Evolutionary conservation across 1,140 invertebrate species (phyloP).

Genomic region (Pseudomyrmex gracilis): DNA sequence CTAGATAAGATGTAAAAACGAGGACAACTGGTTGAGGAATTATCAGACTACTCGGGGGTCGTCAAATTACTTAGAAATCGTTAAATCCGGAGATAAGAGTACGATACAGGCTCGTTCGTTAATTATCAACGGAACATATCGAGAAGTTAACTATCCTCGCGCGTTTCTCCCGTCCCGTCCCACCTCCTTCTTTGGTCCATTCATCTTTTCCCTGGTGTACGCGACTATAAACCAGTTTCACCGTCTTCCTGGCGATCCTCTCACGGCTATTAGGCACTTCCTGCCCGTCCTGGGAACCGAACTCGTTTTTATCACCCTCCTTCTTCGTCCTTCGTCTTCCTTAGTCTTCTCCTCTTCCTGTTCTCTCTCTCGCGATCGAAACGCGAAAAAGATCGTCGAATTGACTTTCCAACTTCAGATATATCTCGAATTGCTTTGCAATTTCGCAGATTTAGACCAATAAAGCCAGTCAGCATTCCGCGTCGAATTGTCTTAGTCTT

Average conservation of each 20-base stretch:
- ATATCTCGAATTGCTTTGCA: not conserved
- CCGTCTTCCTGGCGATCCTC: slow-evolving; percentile 78
- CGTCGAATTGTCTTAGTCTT: no score
- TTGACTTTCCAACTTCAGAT: slow-evolving; percentile 72
- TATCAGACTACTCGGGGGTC: not conserved
- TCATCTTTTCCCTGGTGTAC: slow-evolving; percentile 63
- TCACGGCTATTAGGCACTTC: slow-evolving; percentile 85
- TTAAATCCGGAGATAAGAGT: slow-evolving; percentile 10
- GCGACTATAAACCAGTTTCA: slow-evolving; percentile 72
- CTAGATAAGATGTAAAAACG: no score
- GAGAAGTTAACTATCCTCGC: slow-evolving; percentile 75
- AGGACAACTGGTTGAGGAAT: no score
- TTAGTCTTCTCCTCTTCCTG: not conserved
- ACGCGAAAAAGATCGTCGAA: slow-evolving; percentile 57
- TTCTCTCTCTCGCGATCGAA: slow-evolving; percentile 6
- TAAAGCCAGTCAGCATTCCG: not conserved
- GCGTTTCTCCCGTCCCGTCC: slow-evolving; percentile 38
- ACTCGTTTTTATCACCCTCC: slow-evolving; percentile 69
- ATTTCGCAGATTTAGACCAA: slow-evolving; percentile 47
- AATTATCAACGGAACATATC: slow-evolving; percentile 53
- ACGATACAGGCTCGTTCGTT: not conserved
- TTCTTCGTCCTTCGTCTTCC: slow-evolving; percentile 46
- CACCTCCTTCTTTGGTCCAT: slow-evolving; percentile 46
- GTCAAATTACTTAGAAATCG: not conserved
- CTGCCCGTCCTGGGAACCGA: slow-evolving; percentile 82